These are phyloP conservation scores for Resseliella maxima DNA, from an alignment of 2,888 invertebrate genomes.

Conservation along the genomic window DNA sequence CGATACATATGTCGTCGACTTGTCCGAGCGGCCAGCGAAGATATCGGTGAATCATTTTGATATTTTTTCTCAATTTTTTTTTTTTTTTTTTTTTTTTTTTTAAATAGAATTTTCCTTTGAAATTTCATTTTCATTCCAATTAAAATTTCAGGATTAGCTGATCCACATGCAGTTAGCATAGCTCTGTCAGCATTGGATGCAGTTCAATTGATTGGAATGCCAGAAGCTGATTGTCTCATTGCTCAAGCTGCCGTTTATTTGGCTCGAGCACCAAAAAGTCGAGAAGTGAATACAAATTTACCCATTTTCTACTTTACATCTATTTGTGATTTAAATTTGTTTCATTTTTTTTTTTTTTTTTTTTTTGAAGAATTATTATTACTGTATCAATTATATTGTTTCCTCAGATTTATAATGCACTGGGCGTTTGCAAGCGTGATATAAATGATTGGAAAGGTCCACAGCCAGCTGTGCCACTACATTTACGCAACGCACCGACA, in stretches of 20 bases:
- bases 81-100: no score
- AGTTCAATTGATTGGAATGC: slow-evolving; percentile 84
- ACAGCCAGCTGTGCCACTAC: slow-evolving; percentile 80
- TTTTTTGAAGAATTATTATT: no score
- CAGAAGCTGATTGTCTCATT: slow-evolving; percentile 81
- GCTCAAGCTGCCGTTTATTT: slow-evolving; percentile 84
- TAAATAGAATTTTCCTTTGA: neutral
- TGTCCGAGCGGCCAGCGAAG: slow-evolving; percentile 81
- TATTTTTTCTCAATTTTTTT: neutral
- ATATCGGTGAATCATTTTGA: slow-evolving; percentile 69
- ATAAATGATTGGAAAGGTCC: slow-evolving; percentile 75
- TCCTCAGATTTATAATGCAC: slow-evolving; percentile 61
- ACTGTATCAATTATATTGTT: no score
- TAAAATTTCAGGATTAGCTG: slow-evolving; percentile 74
- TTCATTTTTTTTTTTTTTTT: no score
- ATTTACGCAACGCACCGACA: slow-evolving; percentile 84
- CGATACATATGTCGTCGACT: slow-evolving; percentile 80
- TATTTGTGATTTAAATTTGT: no score
- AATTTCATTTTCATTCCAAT: neutral
- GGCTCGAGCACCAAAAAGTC: slow-evolving; percentile 81
- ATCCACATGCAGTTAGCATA: slow-evolving; percentile 74
- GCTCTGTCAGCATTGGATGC: slow-evolving; percentile 82
- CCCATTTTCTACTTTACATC: no score
- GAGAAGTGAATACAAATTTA: no score
- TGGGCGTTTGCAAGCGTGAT: slow-evolving; percentile 70